These are phyloP conservation scores for Callinectes sapidus DNA, from an alignment of 2,888 invertebrate genomes.

Conservation along the genomic window DNA sequence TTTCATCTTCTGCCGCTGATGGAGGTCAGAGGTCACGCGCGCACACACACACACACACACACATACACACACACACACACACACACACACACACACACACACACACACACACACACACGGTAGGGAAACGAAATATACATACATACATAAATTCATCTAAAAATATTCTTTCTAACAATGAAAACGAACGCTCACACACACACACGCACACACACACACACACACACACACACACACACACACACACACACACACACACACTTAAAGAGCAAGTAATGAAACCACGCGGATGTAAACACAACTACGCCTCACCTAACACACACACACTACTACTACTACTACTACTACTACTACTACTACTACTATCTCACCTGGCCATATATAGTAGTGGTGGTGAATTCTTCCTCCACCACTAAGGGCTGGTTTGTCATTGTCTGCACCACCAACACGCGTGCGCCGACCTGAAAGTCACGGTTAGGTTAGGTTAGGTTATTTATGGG, in stretches of 20 bases:
- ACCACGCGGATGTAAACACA: background rate
- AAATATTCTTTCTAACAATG: background rate
- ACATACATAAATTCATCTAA: background rate
- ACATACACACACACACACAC: constrained; percentile 12
- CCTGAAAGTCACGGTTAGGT: constrained; percentile 49
- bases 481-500: too few relatives aligned
- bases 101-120: background rate
- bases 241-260: constrained; percentile 17
- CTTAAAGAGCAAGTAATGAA: background rate
- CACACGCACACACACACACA: background rate
- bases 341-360: too few relatives aligned
- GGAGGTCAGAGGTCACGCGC: background rate
- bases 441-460: constrained; percentile 53
- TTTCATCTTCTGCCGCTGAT: background rate
- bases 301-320: background rate
- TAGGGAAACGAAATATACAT: background rate
- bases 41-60: background rate
- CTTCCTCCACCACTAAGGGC: constrained; percentile 66
- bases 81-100: constrained; percentile 25
- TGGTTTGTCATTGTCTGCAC: constrained; percentile 67
- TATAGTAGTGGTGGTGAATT: constrained; percentile 55
- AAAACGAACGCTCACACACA: background rate
- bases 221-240: constrained; percentile 25
- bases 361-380: constrained; percentile 49
- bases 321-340: too few relatives aligned